Base-by-base conservation (phyloP, 1,140 invertebrate genomes). In the Diprion similis region DNA sequence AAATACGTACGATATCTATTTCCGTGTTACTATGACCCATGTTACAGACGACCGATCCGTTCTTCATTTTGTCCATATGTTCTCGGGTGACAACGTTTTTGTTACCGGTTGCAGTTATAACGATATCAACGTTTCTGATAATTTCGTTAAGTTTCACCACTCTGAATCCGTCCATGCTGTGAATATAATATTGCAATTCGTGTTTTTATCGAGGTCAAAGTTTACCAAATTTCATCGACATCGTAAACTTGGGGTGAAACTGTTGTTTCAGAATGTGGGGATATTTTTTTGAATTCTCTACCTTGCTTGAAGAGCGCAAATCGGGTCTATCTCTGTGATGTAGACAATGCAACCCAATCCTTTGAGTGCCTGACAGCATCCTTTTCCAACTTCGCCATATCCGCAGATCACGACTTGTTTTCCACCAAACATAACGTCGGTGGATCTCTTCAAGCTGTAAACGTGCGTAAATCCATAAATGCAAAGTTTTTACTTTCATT, bases 11-110 rank as follows among this genome's bases (percentile, higher is more conserved):
- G 76, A 99, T 96, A 91, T 99, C 98, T 78, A 99, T 97, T 91
- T 99, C 98, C 17, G 97, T 99, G 88, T 99, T 99, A 70, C 96
- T 98, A 89, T 99, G 97, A 0, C 97, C 97, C 97, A 99, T 99
- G 89, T 99, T 99, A 88, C 97, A 98, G 0, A 99, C 93, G 72
- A 99, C 96, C 85, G 97, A 98, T 68, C 97, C 97, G 83, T 95
- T 98, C 89, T 98, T 98, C 95, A 99, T 96, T 81, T 97, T 94
- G 88, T 99, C 97, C 95, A 99, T 97, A 82, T 98, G 96, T 79
- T 97, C 95, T 13, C 97, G 90, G 9, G 95, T 96, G 45, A 99
- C 96, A 17, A 99, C 97, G 83, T 98, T 97, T 89, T 99, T 99
- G 86, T 98, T 99, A 48, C 97, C 97, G 9, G 97, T 98, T 66